Evolutionary conservation across 2,888 invertebrate genomes (phyloP), one percentile per base, ranked within the genome.

Genomic region (Eristalinus aeneus): DNA sequence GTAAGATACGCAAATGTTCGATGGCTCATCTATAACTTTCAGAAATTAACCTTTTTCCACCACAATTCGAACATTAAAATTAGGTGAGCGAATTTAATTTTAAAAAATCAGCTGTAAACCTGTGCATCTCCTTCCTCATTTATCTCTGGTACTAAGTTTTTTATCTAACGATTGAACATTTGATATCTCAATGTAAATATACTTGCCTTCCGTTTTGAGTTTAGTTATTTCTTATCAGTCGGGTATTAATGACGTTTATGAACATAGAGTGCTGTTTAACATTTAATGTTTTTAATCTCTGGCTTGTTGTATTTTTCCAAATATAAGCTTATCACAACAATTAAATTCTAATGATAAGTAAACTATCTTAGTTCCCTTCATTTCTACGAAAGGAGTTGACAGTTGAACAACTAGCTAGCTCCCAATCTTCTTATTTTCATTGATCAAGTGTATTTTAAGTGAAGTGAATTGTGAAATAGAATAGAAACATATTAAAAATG

Each of bases 381-480:
- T 23, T 23, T 22, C 56, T 56, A 23, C n/a, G 1, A 23, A 10
- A 6, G 11, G 22, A 56, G 56, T 23, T 23, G 11, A 23, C 46
- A 16, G 5, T 46, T 56, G 4, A 11, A 1, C 23, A 12, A 23
- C 23, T 22, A 56, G 4, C 10, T 5, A 23, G 11, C 22, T 12
- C 8, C 11, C 12, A 11, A 11, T 11, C 22, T 56, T 8, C 5
- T 27, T 12, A 23, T 56, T 56, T 22, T 12, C 23, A 56, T 0
- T 16, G n/a, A n/a, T n/a, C 5, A 16, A 56, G 56, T 56, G 56
- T 12, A 11, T 27, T 6, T 23, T 11, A 23, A 56, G 23, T 22
- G 10, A 8, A 32, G 22, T 63, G 46, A 8, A n/a, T 68, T 69
- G 61, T 71, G 27, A 63, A 63, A 71, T 68, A 53, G 27, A n/a